Percentiles rank a stretch among this genome's conserved stretches.
Evolutionary conservation across 2,113 vertebrate genomes (phyloP).

Genomic region (Channa argus): DNA sequence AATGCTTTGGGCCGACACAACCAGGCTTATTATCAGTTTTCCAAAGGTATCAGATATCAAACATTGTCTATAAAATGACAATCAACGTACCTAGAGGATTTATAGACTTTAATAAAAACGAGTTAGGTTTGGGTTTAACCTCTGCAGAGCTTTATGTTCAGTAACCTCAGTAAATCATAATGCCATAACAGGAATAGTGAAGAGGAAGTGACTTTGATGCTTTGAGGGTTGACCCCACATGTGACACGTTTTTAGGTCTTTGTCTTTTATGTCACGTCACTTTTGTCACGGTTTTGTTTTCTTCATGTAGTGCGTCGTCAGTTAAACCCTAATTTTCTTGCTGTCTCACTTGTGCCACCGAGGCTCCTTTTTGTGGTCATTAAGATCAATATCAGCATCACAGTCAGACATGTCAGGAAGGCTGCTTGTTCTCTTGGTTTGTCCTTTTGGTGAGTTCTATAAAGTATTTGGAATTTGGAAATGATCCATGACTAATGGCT

Average conservation of each 20-base stretch:
- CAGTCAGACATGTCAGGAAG: background rate
- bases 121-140: too few species aligned
- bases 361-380: background rate
- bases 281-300: constrained; percentile 21
- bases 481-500: background rate
- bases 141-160: too few species aligned
- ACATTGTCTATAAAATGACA: too few species aligned
- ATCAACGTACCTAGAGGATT: too few species aligned
- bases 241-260: constrained; percentile 18
- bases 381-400: constrained; percentile 12
- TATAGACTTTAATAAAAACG: too few species aligned
- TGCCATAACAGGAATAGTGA: background rate
- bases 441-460: background rate
- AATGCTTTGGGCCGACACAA: too few species aligned
- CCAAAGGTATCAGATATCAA: background rate
- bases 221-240: constrained; percentile 19
- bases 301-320: background rate
- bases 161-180: background rate
- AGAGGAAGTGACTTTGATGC: constrained; percentile 29
- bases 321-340: constrained; percentile 24
- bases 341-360: constrained; percentile 13
- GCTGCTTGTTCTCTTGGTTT: background rate
- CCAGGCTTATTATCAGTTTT: background rate
- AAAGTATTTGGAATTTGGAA: background rate
- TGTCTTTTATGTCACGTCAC: constrained; percentile 2